phyloP scores from a whole-genome alignment of 2,888 invertebrate species.

The Teinopalpus imperialis region DNA sequence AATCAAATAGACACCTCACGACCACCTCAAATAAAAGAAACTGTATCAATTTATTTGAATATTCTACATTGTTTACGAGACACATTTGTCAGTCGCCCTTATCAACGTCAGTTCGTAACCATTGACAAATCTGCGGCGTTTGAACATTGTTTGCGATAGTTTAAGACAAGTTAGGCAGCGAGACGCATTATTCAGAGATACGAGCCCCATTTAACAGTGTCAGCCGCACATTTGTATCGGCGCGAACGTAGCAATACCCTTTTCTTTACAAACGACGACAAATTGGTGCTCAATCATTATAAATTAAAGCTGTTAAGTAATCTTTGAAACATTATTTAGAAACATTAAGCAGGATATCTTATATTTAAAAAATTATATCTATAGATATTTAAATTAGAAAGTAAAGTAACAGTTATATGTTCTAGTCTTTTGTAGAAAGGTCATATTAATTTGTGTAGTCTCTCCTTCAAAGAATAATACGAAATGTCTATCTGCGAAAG shows the following conservation, averaged over 20 bases:
- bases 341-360: not conserved
- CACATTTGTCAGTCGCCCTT: slow-evolving; percentile 49
- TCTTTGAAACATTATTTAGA: not conserved
- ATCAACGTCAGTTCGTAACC: slow-evolving; percentile 38
- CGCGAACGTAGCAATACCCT: slow-evolving; percentile 35
- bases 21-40: slow-evolving; percentile 6
- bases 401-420: too few species aligned
- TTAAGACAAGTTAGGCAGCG: slow-evolving; percentile 66
- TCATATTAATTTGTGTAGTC: too few species aligned
- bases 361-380: too few species aligned
- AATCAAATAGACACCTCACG: not conserved
- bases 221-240: slow-evolving; percentile 75
- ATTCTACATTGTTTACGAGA: slow-evolving; percentile 46
- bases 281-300: slow-evolving; percentile 30
- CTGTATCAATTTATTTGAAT: slow-evolving; percentile 3
- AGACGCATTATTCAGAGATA: slow-evolving; percentile 66
- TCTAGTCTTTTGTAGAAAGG: too few species aligned
- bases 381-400: too few species aligned
- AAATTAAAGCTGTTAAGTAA: slow-evolving; percentile 23
- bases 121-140: slow-evolving; percentile 67
- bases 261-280: slow-evolving; percentile 26
- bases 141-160: slow-evolving; percentile 66
- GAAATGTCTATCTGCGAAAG: too few species aligned
- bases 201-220: slow-evolving; percentile 72
- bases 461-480: too few species aligned